phyloP scores from a whole-genome alignment of 2,113 vertebrate species.

The Sebastes fasciatus region DNA sequence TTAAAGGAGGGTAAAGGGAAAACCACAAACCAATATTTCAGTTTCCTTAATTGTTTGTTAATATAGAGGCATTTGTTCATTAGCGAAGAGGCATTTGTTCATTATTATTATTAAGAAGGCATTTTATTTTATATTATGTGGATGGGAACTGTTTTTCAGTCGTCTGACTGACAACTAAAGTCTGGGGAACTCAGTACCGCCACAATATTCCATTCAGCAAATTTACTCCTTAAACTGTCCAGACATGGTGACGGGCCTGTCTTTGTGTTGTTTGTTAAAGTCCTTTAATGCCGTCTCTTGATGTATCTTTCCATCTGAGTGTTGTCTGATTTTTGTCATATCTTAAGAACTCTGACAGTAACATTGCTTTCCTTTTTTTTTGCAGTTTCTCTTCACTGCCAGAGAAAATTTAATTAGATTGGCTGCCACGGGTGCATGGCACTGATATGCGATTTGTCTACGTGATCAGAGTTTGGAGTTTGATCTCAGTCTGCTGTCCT shows the following conservation, averaged over 20 bases:
- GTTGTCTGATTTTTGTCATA: neutral
- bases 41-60: no score
- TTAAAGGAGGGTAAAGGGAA: no score
- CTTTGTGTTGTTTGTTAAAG: neutral
- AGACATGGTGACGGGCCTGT: neutral
- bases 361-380: neutral
- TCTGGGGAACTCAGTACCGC: no score
- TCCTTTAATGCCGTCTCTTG: neutral
- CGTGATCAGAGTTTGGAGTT: constrained; percentile 46
- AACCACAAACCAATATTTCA: no score
- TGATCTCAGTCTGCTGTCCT: constrained; percentile 41
- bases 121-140: no score
- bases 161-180: no score
- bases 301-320: neutral
- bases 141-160: no score
- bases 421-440: constrained; percentile 27
- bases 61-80: no score
- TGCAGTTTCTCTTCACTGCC: constrained; percentile 15
- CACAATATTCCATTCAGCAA: neutral
- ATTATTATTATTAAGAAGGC: no score
- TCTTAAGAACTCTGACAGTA: neutral
- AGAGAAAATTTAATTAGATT: constrained; percentile 42
- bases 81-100: no score
- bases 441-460: constrained; percentile 34
- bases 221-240: neutral